A percentile compares a stretch with the other conserved stretches of the same genome.
phyloP scores from a whole-genome alignment of 2,888 invertebrate genomes.

The Nomada ferruginata region DNA sequence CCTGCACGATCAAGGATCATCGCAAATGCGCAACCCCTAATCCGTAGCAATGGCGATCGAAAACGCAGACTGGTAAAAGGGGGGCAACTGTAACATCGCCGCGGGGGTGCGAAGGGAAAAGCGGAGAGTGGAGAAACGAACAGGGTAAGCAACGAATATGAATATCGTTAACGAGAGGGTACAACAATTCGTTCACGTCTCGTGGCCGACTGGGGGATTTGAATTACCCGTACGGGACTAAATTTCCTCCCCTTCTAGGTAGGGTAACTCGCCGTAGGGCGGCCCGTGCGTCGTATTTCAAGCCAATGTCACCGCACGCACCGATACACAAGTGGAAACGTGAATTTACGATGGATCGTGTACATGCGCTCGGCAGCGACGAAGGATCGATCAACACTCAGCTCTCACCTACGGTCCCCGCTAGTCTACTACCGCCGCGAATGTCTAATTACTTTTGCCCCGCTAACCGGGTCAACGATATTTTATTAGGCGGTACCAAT shows the following conservation, averaged over 20 bases:
- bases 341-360: slow-evolving; percentile 69
- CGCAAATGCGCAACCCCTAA: background rate
- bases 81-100: background rate
- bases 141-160: slow-evolving; percentile 26
- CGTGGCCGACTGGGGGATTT: slow-evolving; percentile 38
- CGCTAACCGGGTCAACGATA: slow-evolving; percentile 69
- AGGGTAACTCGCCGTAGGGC: slow-evolving; percentile 51
- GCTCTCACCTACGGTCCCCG: slow-evolving; percentile 52
- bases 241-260: slow-evolving; percentile 55
- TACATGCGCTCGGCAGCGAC: slow-evolving; percentile 65
- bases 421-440: slow-evolving; percentile 49
- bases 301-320: slow-evolving; percentile 65
- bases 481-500: slow-evolving; percentile 45
- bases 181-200: slow-evolving; percentile 23
- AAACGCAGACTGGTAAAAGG: too few relatives aligned
- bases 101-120: background rate
- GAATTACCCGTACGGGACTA: slow-evolving; percentile 55
- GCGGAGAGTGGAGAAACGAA: background rate
- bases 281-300: slow-evolving; percentile 65
- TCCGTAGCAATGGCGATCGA: background rate
- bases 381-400: slow-evolving; percentile 68
- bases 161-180: slow-evolving; percentile 36
- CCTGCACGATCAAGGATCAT: too few relatives aligned
- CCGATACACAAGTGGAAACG: slow-evolving; percentile 67
- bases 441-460: slow-evolving; percentile 71